Evolutionary conservation across 23 tunicate genomes (phyloP).

Genomic region (Phallusia fumigata): DNA sequence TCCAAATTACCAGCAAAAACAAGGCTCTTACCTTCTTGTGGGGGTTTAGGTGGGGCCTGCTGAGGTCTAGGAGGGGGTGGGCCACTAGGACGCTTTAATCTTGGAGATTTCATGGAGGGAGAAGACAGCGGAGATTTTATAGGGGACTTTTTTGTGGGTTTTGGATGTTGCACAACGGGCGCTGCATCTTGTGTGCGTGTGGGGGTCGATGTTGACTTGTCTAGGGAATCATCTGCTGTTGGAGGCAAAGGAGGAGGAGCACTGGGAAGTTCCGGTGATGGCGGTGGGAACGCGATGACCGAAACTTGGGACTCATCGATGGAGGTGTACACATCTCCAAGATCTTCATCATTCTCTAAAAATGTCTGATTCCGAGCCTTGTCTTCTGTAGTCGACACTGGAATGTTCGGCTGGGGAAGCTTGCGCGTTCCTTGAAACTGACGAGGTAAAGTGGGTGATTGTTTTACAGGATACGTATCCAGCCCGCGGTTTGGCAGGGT

Average conservation of each 20-base stretch:
- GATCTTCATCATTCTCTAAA: background rate
- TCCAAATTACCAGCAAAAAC: no score
- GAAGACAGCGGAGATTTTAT: background rate
- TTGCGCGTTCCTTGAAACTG: background rate
- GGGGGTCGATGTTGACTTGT: background rate
- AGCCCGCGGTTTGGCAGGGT: background rate
- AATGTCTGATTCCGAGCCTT: background rate
- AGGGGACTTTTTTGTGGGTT: no score
- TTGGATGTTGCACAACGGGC: no score
- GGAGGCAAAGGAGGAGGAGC: background rate
- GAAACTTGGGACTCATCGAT: background rate
- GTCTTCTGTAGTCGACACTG: background rate
- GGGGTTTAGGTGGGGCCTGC: background rate
- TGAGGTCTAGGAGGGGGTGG: slow-evolving; percentile 2
- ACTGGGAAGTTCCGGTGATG: background rate
- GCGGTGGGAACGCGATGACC: background rate
- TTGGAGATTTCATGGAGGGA: background rate
- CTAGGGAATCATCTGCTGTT: background rate
- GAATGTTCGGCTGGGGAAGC: background rate
- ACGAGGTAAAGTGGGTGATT: background rate
- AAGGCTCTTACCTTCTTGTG: background rate
- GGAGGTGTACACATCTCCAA: background rate
- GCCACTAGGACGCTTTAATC: background rate
- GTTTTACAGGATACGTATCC: background rate
- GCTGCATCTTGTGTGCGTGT: no score